A percentile compares a stretch with the other conserved stretches of the same genome.
phyloP scores from a whole-genome alignment of 2,113 vertebrate species.

The Dicerorhinus sumatrensis region DNA sequence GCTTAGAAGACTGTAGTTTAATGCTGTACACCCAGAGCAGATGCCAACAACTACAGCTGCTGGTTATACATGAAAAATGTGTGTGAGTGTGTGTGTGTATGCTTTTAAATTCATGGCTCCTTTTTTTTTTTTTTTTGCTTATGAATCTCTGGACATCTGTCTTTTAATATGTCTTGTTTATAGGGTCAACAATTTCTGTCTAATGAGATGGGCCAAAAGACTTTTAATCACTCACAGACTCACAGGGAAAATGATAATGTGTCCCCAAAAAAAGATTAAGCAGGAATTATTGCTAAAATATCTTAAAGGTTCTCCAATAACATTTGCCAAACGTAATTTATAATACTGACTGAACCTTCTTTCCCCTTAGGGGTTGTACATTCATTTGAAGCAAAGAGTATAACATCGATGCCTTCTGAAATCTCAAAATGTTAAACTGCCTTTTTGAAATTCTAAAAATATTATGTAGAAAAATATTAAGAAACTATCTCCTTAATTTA shows the following conservation, averaged over 20 bases:
- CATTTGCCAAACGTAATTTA: conserved; percentile 71
- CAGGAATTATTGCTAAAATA: conserved; percentile 70
- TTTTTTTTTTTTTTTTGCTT: conserved; percentile 55
- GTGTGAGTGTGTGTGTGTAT: neutral
- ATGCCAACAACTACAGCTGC: conserved; percentile 70
- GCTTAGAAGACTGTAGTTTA: conserved; percentile 78
- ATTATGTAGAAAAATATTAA: neutral
- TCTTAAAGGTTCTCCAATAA: conserved; percentile 70
- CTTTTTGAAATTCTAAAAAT: conserved; percentile 47
- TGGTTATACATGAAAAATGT: neutral
- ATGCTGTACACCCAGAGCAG: conserved; percentile 64
- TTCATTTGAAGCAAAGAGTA: conserved; percentile 38
- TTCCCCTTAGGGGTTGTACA: neutral
- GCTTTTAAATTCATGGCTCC: neutral
- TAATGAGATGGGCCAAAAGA: conserved; percentile 67
- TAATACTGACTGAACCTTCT: conserved; percentile 8
- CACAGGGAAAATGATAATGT: conserved; percentile 66
- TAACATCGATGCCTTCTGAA: neutral
- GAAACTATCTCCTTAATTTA: neutral
- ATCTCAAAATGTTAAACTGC: neutral
- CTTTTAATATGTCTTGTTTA: conserved; percentile 76
- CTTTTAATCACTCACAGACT: conserved; percentile 70
- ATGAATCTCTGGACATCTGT: conserved; percentile 60
- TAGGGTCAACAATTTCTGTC: conserved; percentile 66
- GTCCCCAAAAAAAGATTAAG: conserved; percentile 68